Conservation (phyloP, 2,113 vertebrate species). For the Gavialis gangeticus region DNA sequence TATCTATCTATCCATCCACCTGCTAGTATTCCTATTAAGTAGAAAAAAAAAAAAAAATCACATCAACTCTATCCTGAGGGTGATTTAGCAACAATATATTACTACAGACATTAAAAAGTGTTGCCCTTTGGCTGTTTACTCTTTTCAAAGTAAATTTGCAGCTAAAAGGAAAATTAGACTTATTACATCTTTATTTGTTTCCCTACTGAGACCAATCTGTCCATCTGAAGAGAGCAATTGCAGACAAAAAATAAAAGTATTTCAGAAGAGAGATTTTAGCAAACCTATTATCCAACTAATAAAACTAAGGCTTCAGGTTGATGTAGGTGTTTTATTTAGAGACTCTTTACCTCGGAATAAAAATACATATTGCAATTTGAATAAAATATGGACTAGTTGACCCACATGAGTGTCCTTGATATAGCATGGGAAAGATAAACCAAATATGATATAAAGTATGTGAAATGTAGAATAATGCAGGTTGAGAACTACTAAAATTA, state of each 20-base stretch:
- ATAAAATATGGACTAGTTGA: not conserved
- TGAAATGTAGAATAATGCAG: not conserved
- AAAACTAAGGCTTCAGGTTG: not conserved
- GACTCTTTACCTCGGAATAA: not conserved
- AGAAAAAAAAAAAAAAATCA: constrained; percentile 22
- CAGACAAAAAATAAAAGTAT: not conserved
- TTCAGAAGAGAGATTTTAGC: not conserved
- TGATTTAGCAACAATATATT: constrained; percentile 16
- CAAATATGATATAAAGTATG: not conserved
- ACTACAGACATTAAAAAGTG: not conserved
- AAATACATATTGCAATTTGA: not conserved
- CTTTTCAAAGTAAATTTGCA: constrained; percentile 41
- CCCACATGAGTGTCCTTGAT: not conserved
- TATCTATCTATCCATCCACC: not conserved
- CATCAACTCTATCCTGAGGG: not conserved
- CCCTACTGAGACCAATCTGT: not conserved
- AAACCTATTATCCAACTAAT: not conserved
- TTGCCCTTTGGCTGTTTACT: not conserved
- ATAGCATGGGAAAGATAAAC: not conserved
- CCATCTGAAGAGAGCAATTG: not conserved
- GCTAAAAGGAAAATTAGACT: constrained; percentile 18
- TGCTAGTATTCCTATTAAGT: constrained; percentile 20
- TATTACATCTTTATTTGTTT: not conserved
- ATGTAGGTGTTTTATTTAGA: not conserved
- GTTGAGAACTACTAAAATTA: not conserved